Conservation (phyloP, 2,888 invertebrate genomes). For the Seira ritae region DNA sequence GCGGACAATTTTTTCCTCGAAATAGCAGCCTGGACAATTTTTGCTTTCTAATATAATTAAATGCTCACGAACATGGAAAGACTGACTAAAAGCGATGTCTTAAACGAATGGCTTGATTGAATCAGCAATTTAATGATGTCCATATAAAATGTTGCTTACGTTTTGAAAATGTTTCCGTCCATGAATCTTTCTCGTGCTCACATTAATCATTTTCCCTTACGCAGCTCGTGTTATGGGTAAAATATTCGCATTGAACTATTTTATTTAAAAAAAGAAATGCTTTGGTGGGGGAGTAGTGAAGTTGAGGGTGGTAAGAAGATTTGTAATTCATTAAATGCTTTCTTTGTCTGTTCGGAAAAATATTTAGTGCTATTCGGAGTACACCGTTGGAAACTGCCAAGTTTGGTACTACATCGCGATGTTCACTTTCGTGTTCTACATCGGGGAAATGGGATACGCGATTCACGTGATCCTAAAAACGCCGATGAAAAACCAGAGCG, state of each 20-base stretch:
- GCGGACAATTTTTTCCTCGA: background rate
- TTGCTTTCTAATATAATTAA: background rate
- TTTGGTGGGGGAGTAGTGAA: too few relatives aligned
- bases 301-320: too few relatives aligned
- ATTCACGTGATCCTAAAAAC: slow-evolving; percentile 59
- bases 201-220: slow-evolving; percentile 10
- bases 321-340: too few relatives aligned
- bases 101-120: too few relatives aligned
- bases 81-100: too few relatives aligned
- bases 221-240: slow-evolving; percentile 40
- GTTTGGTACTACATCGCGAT: slow-evolving; percentile 68
- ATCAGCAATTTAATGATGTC: too few relatives aligned
- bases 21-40: slow-evolving; percentile 5
- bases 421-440: slow-evolving; percentile 69
- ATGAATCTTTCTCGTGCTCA: background rate
- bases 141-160: too few relatives aligned
- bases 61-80: too few relatives aligned
- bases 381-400: slow-evolving; percentile 69
- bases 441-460: slow-evolving; percentile 66
- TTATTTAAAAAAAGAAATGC: too few relatives aligned
- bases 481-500: slow-evolving; percentile 43
- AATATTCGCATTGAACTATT: background rate
- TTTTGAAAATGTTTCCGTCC: too few relatives aligned
- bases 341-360: background rate
- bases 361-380: slow-evolving; percentile 66